phyloP scores from a whole-genome alignment of 2,888 invertebrate genomes.

The Axea sp. region DNA sequence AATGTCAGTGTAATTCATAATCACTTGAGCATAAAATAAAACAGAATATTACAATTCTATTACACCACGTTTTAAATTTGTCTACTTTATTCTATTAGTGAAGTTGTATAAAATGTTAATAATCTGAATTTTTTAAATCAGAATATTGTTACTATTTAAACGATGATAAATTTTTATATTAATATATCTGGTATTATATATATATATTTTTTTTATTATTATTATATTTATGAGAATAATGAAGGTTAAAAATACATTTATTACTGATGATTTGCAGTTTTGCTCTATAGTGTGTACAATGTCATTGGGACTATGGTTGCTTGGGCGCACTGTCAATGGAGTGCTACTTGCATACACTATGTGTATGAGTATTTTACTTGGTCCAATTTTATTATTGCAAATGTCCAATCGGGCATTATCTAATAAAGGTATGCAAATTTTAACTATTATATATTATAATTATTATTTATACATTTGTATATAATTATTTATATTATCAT shows the following conservation, averaged over 20 bases:
- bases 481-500: too few relatives aligned
- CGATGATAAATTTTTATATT: too few relatives aligned
- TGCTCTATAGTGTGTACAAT: slow-evolving; percentile 71
- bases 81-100: too few relatives aligned
- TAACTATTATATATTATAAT: too few relatives aligned
- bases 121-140: too few relatives aligned
- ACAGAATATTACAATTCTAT: too few relatives aligned
- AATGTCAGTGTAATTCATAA: slow-evolving; percentile 3
- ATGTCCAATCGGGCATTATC: slow-evolving; percentile 68
- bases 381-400: slow-evolving; percentile 70
- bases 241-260: background rate
- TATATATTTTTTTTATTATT: too few relatives aligned
- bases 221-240: background rate
- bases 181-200: too few relatives aligned
- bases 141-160: too few relatives aligned
- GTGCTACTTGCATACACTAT: slow-evolving; percentile 71
- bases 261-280: slow-evolving; percentile 76
- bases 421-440: slow-evolving; percentile 71
- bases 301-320: slow-evolving; percentile 73
- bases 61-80: too few relatives aligned
- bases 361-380: slow-evolving; percentile 74
- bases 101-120: too few relatives aligned
- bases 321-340: slow-evolving; percentile 71
- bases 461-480: too few relatives aligned
- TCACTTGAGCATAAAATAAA: slow-evolving; percentile 8